These are phyloP conservation scores for Oryzias javanicus DNA, from an alignment of 2,113 vertebrate genomes.

Conservation along the genomic window DNA sequence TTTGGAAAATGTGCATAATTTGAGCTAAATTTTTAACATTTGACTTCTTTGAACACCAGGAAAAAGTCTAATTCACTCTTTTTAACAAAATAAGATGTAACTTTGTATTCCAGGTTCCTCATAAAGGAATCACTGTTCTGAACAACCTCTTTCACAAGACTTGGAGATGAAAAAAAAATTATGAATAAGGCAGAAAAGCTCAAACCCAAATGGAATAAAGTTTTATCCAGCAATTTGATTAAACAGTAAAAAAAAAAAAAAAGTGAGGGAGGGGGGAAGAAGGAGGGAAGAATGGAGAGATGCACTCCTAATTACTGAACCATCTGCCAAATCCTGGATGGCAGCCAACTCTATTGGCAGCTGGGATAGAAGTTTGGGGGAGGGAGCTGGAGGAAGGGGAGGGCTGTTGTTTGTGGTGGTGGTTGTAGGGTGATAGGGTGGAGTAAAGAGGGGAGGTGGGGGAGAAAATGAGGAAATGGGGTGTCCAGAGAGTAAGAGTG, in stretches of 20 bases:
- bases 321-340: constrained; percentile 87
- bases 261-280: constrained; percentile 52
- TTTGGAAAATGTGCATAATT: constrained; percentile 8
- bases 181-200: constrained; percentile 59
- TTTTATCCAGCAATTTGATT: constrained; percentile 84
- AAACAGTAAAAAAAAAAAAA: constrained; percentile 67
- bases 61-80: constrained; percentile 28
- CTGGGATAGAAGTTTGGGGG: constrained; percentile 74
- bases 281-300: constrained; percentile 70
- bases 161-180: constrained; percentile 48
- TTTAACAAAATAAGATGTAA: constrained; percentile 15
- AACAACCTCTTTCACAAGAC: constrained; percentile 15
- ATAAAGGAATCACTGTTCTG: constrained; percentile 30
- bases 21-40: constrained; percentile 17
- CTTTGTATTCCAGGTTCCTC: constrained; percentile 20
- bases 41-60: constrained; percentile 30
- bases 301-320: constrained; percentile 82
- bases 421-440: constrained; percentile 32
- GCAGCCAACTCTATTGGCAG: constrained; percentile 82
- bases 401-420: constrained; percentile 49
- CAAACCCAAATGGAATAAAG: constrained; percentile 61
- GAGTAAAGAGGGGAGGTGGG: constrained; percentile 4
- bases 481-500: constrained; percentile 55
- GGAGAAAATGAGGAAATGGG: constrained; percentile 53
- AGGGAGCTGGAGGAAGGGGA: constrained; percentile 59